Evolutionary conservation across 1,140 invertebrate genomes (phyloP), one percentile per base, ranked within the genome.

Genomic region (Bombus balteatus): DNA sequence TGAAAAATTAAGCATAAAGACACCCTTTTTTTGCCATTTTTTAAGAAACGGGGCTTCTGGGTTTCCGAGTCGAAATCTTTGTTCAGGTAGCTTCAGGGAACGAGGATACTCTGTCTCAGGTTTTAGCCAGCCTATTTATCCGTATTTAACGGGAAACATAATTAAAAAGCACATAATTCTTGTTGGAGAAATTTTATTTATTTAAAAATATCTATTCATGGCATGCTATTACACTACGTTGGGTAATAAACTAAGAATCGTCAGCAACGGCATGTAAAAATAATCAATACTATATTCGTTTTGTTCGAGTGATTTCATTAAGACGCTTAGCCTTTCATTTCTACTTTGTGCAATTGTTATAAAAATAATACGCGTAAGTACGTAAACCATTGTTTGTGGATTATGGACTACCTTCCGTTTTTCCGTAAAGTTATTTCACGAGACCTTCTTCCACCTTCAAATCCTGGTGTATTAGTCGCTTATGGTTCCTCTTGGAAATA

Each of bases 281-380:
- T 53, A 6, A 18, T 18, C 59, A 74, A 76, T 74, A 82, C 65
- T 86, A 53, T 53, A 74, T 13, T 74, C 9, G 8, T 57, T 28
- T 22, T 8, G 28, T 13, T 18, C 13, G 1, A 32, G n/a, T 28
- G 57, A 34, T 74, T 72, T 85, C 34, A 43, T 73, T 41, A 41
- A n/a, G 4, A 9, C 43, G n/a, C 28, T 71, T 86, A 8, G 47
- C 18, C 18, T 22, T 8, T 0, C 18, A 59, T 84, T 59, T 84
- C 87, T 91, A 91, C 87, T 22, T 22, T 6, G 1, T 89, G 82
- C 39, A 0, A 87, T 41, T 91, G 83, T 91, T 85, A 84, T 91
- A 92, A 90, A 90, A 92, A 92, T 89, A 92, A 92, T 92, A 92
- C 89, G 91, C 89, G 91, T 91, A 91, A 92, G 91, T 88, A 79